Conservation (phyloP, 2,113 vertebrate genomes). For the Laterallus jamaicensis region DNA sequence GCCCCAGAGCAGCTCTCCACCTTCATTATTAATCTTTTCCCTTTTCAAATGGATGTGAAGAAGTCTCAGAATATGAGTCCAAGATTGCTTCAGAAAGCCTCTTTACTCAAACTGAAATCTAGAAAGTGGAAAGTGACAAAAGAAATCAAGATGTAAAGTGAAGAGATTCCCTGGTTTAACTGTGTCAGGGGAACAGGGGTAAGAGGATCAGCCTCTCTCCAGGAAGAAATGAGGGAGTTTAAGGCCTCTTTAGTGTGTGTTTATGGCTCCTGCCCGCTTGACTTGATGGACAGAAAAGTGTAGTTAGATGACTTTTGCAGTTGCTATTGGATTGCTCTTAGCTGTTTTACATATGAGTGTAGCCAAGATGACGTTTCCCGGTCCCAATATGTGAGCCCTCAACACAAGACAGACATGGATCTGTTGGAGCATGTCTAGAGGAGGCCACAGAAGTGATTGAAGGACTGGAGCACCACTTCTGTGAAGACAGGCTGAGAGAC, state of each 20-base stretch:
- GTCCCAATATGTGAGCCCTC: background rate
- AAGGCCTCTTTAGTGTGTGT: background rate
- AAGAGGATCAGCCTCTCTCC: background rate
- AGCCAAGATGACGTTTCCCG: background rate
- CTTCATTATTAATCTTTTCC: background rate
- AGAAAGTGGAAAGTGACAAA: background rate
- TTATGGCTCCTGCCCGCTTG: background rate
- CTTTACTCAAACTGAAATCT: background rate
- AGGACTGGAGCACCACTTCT: no score
- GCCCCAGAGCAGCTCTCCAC: background rate
- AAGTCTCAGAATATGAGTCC: background rate
- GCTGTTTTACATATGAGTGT: accelerated
- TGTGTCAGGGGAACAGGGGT: background rate
- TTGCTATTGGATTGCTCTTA: background rate
- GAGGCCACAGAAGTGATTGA: no score
- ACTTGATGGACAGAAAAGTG: background rate
- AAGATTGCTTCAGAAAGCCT: background rate
- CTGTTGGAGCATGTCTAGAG: no score
- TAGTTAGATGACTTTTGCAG: background rate
- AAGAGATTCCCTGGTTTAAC: background rate
- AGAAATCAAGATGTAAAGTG: background rate
- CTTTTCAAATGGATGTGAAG: background rate
- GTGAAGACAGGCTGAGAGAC: no score
- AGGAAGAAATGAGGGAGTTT: background rate
- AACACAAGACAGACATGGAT: no score